These are phyloP conservation scores for Talpa occidentalis DNA, from an alignment of 2,113 vertebrate genomes.

Conservation along the genomic window DNA sequence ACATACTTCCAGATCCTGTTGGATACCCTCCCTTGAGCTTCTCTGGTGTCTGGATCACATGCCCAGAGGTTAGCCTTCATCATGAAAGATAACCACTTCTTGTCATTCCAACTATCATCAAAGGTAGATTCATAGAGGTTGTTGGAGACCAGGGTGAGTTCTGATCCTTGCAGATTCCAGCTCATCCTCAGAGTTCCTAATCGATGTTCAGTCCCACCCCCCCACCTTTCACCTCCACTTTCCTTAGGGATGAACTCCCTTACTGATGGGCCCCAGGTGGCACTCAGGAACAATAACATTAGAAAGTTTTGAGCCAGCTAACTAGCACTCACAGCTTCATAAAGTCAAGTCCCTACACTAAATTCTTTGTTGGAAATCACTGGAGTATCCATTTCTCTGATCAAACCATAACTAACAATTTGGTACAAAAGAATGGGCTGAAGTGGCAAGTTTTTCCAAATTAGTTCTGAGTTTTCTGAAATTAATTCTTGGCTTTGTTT, in stretches of 20 bases:
- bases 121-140: background rate
- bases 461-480: background rate
- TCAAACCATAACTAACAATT: background rate
- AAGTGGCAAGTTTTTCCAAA: background rate
- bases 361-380: background rate
- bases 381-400: background rate
- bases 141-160: background rate
- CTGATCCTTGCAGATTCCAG: background rate
- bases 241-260: background rate
- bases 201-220: too few species aligned
- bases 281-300: background rate
- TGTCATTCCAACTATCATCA: background rate
- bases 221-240: background rate
- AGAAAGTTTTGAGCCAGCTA: background rate
- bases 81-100: background rate
- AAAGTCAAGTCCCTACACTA: background rate
- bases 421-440: background rate
- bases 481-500: background rate
- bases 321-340: background rate
- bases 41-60: background rate
- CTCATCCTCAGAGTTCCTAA: background rate
- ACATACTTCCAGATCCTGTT: background rate
- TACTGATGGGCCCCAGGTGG: too few species aligned
- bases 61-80: background rate
- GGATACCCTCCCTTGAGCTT: background rate